A percentile compares a stretch with the other conserved stretches of the same genome.
These are phyloP conservation scores for Cephus rjabovi DNA, from an alignment of 2,888 invertebrate species.

Conservation along the genomic window DNA sequence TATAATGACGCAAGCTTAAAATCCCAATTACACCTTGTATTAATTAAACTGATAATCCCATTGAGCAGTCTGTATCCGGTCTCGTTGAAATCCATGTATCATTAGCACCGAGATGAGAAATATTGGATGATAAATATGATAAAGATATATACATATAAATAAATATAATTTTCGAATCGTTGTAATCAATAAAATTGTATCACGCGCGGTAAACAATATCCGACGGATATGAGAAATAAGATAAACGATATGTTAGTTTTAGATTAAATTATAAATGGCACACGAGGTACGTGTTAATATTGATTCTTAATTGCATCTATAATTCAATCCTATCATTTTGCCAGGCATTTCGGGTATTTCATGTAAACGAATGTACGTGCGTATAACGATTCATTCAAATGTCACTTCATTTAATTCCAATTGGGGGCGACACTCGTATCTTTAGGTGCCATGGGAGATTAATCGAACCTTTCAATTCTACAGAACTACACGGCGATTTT, in stretches of 20 bases:
- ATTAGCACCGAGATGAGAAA: not conserved
- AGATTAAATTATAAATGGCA: not conserved
- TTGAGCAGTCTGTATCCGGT: not conserved
- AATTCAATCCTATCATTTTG: not conserved
- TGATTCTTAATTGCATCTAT: not conserved
- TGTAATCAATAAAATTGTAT: not conserved
- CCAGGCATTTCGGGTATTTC: not conserved
- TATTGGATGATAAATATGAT: not conserved
- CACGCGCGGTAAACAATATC: not conserved
- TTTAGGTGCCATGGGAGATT: not conserved
- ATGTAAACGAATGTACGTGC: not conserved
- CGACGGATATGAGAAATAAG: not conserved
- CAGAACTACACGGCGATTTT: not conserved
- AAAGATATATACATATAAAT: not conserved
- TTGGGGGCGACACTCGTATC: not conserved
- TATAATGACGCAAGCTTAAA: not conserved
- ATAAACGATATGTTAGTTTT: not conserved
- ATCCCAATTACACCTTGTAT: not conserved
- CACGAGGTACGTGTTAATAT: not conserved
- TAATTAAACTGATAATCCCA: not conserved
- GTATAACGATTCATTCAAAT: not conserved
- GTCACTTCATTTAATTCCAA: not conserved
- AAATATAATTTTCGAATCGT: not conserved
- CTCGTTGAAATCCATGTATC: not conserved
- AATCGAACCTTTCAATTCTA: not conserved